Base-by-base conservation (phyloP, 2,888 invertebrate genomes). In the Gibbula magus region DNA sequence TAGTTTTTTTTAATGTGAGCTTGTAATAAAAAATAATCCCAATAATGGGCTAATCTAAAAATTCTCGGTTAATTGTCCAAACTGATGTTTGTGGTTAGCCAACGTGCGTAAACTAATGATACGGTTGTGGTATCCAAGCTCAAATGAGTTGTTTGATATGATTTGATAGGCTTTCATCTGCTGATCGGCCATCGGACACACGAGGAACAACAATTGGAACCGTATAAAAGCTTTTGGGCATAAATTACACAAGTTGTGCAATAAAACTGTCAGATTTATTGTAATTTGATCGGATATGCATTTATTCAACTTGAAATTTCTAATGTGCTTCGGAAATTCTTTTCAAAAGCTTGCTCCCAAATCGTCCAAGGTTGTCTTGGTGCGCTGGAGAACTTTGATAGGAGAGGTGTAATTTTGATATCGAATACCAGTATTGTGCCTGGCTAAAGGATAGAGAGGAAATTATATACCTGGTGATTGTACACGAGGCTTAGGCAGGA, bases 371-470 rank as follows among this genome's bases (percentile, higher is more conserved):
- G 70, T 61, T 70, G 70, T 70, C 35, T 70, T 35, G 35, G 70
- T 70, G 35, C 70, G 35, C 18, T 32, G 54, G 29, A 22, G 51
- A 51, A 20, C 32, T 54, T 54, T 22, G 25, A 75, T 75, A 53
- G 39, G 39, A 39, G 70, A 75, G 76, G 76, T 78, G 78, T 81
- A 79, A 81, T 81, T 81, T 81, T 81, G 78, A 81, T 78, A 81
- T 81, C 81, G 67, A 76, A 54, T 81, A 39, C 76, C 81, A 56
- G 32, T 25, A 76, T 76, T 78, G 78, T 81, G 75, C 20, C 39
- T 13, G 20, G 39, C 25, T 22, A 35, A 54, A 51, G 75, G 78
- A 75, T 81, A 75, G 67, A 74, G 76, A 76, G 67, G 78, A 81
- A 81, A 79, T 79, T 78, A 81, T 79, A 81, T 76, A 78, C 67